These are phyloP conservation scores for Dryoscopus gambensis DNA, from an alignment of 2,113 vertebrate genomes.

Conservation along the genomic window DNA sequence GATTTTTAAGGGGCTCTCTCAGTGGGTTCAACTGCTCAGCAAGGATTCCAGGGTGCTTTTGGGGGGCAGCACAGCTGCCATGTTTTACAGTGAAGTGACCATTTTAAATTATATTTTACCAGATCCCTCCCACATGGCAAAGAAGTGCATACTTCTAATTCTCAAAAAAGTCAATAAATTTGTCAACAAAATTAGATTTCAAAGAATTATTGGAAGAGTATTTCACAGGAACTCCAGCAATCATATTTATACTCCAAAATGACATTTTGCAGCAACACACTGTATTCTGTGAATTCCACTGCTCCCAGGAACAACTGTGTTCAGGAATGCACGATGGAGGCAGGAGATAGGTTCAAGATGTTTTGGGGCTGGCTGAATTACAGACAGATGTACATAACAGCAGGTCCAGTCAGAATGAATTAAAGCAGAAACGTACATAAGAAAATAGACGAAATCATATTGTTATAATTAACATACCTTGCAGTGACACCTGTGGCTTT, in stretches of 20 bases:
- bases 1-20: conserved; percentile 16
- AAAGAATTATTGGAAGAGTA: not conserved
- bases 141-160: not conserved
- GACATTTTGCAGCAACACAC: conserved; percentile 1
- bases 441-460: conserved; percentile 29
- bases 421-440: conserved; percentile 40
- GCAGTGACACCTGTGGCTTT: conserved; percentile 89
- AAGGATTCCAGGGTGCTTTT: not conserved
- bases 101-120: not conserved
- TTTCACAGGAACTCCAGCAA: not conserved
- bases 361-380: conserved; percentile 64
- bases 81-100: not conserved
- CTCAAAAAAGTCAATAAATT: not conserved
- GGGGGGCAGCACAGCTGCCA: not conserved
- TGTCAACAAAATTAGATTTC: not conserved
- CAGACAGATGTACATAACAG: conserved; percentile 71
- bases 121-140: not conserved
- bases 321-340: conserved; percentile 52
- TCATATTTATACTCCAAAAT: not conserved
- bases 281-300: conserved; percentile 30
- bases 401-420: conserved; percentile 59
- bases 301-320: conserved; percentile 27
- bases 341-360: conserved; percentile 77
- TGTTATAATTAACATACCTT: conserved; percentile 78
- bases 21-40: not conserved